Base-by-base conservation (phyloP, 2,113 vertebrate species). In the Scomber scombrus region DNA sequence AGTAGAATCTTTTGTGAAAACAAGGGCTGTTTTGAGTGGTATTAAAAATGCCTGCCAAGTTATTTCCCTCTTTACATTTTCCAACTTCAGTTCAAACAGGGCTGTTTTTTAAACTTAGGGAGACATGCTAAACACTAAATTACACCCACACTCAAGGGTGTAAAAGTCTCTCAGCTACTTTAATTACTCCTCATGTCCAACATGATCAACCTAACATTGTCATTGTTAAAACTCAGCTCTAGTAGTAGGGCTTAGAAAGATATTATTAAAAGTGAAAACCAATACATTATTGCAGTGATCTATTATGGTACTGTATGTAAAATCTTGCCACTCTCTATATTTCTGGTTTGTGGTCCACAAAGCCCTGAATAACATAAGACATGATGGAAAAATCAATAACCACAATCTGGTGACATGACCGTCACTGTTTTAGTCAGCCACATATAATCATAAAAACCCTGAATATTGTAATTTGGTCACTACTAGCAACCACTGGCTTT, bases 381-480 rank as follows among this genome's bases (percentile, higher is more conserved):
- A 18, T 26, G 23, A 26, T 26, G 23, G 23, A 26, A 55, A 92
- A 90, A 94, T 96, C 76, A 61, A 96, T 94, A 94, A 92, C 78
- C 71, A 90, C 81, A 82, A 85, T 79, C 82, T 80, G 90, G 91
- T 88, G 89, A 90, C 93, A 75, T 91, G 87, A 85, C 84, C 86
- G 88, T 75, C 80, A 85, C 73, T 64, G 13, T 40, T 81, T 62
- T 21, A 55, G 5, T 60, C 40, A 62, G 34, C 43, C 14, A 7
- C 15, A 26, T 31, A 49, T 63, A 50, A 78, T 56, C 31, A 71
- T 18, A 61, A 14, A 40, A 57, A 63, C 13, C 14, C 15, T 19
- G 11, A 61, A 31, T 51, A 49, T 31, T 3, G 1, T 46, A 50
- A 11, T 52, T 40, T 7, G 4, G 40, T 40, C 34, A 40, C 8